Evolutionary conservation across 2,888 invertebrate genomes (phyloP).

Genomic region (Stratiomys singularior): DNA sequence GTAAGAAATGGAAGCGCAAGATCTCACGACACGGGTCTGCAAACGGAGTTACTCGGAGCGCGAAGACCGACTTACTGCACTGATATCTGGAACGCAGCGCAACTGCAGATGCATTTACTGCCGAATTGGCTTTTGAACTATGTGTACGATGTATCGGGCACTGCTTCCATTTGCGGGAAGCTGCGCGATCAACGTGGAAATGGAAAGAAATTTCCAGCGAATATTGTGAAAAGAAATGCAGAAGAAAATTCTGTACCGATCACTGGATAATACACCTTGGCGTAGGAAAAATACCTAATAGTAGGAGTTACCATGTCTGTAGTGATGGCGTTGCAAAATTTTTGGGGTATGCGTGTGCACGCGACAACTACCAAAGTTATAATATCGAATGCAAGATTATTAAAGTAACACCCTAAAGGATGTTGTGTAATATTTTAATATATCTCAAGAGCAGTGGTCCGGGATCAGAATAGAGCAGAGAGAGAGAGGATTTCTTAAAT

Average conservation of each 20-base stretch:
- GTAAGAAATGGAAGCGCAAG: neutral
- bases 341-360: too few species aligned
- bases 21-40: neutral
- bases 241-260: constrained; percentile 28
- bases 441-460: too few species aligned
- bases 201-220: constrained; percentile 44
- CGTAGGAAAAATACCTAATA: neutral
- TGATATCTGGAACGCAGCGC: neutral
- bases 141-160: neutral
- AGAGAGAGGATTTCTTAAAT: too few species aligned
- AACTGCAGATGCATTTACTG: neutral
- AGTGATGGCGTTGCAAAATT: neutral
- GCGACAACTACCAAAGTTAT: too few species aligned
- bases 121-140: neutral
- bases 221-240: constrained; percentile 24
- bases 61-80: neutral
- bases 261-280: constrained; percentile 35
- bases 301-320: constrained; percentile 21
- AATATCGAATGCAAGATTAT: too few species aligned
- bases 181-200: constrained; percentile 24
- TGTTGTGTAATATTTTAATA: too few species aligned
- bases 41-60: neutral
- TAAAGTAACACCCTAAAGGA: too few species aligned
- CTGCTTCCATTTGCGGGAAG: neutral
- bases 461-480: too few species aligned